Base-by-base conservation (phyloP, 2,888 invertebrate genomes). In the Limenitis camilla region DNA sequence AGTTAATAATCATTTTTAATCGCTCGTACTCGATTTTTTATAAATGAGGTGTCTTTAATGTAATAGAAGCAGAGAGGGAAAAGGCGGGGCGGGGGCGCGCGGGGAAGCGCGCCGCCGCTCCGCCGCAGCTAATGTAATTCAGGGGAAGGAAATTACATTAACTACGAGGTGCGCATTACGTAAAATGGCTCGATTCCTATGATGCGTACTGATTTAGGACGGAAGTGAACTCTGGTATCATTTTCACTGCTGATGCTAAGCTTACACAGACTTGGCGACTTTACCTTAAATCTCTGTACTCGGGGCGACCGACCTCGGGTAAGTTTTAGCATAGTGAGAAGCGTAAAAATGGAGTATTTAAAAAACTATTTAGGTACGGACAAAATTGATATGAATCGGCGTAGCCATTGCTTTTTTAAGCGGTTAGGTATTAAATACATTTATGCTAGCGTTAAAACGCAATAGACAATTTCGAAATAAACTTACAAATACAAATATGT, bases 161-260 rank as follows among this genome's bases (percentile, higher is more conserved):
- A 76, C 80, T 78, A 73, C 72, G 70, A 71, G 81, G 80, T 81
- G 85, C 84, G 83, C 83, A 83, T 86, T 86, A 86, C 86, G 79
- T 86, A 86, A 87, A 87, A 87, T 87, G 86, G 86, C 86, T 87
- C 86, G 86, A 86, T 83, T 85, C 81, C 78, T 83, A 86, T 83
- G 79, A 85, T 84, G 86, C 86, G 72, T 85, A 84, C 83, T 86
- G 86, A 84, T 76, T 84, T 85, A 86, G 86, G 86, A 87, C 86
- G 86, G 86, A 87, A 86, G 86, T 87, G 86, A 85, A 84, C 74
- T 83, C 83, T 86, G 85, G 84, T 87, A 85, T 78, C 83, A 82
- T 84, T 83, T 82, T 83, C 83, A 83, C 82, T 83, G 84, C 81
- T 82, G 86, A 81, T 78, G 80, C 79, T 81, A 85, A 86, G 86